phyloP scores from a whole-genome alignment of 2,797 vertebrate genomes.

The Acomys russatus region DNA sequence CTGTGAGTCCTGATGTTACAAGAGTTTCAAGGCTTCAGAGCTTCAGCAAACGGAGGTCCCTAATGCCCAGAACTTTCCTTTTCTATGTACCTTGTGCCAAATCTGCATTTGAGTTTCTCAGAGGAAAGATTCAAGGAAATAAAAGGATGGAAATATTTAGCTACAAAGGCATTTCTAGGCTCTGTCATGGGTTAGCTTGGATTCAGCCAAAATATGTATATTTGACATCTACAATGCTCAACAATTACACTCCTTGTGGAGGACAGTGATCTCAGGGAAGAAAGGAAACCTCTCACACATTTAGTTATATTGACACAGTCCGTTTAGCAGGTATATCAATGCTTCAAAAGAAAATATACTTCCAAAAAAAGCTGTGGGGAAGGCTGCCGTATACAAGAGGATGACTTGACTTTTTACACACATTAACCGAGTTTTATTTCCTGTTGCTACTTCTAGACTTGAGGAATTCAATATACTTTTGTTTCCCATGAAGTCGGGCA shows the following conservation, averaged over 20 bases:
- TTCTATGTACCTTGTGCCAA: neutral
- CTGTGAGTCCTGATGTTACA: neutral
- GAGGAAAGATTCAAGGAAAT: conserved; percentile 20
- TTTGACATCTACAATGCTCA: neutral
- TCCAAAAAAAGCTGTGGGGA: neutral
- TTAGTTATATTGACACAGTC: neutral
- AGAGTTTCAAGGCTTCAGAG: neutral
- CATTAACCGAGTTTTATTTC: neutral
- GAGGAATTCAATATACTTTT: neutral
- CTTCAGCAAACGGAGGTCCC: neutral
- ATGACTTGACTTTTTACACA: neutral
- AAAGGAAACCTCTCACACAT: neutral
- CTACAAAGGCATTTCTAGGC: neutral
- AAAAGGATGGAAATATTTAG: neutral
- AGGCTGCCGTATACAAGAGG: neutral
- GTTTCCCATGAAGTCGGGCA: neutral
- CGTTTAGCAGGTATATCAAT: neutral
- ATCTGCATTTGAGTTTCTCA: conserved; percentile 43
- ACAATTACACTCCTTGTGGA: neutral
- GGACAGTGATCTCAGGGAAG: neutral
- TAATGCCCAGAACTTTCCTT: neutral
- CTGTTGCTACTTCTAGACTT: neutral
- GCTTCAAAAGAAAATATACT: conserved; percentile 20
- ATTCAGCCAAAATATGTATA: neutral
- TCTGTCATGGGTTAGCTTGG: neutral